Base-by-base conservation (phyloP, 2,797 vertebrate species). In the Iguana delicatissima region DNA sequence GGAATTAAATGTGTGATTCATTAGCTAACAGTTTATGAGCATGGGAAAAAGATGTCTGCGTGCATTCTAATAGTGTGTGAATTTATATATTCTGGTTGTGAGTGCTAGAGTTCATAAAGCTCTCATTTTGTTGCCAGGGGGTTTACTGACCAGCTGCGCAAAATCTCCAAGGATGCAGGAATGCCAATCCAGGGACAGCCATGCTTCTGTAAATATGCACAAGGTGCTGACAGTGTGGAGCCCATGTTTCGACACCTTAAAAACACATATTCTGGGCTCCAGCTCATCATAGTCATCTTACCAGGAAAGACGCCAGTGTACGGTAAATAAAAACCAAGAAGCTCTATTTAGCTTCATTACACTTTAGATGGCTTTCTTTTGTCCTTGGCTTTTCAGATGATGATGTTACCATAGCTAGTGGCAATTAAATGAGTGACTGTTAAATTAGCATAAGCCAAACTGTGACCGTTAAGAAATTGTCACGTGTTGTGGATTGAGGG, bases 161-260 rank as follows among this genome's bases (percentile, higher is more conserved):
- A 98, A 94, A 98, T 98, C 90, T 98, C 98, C 35, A 98, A 98
- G 62, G 98, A 98, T 0, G 98, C 98, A 0, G 98, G 98, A 35
- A 98, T 98, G 98, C 98, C 98, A 0, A 98, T 98, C 95, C 98
- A 98, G 52, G 98, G 98, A 62, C 98, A 98, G 90, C 98, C 98
- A 72, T 98, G 98, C 74, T 98, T 98, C 95, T 98, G 98, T 89
- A 98, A 98, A 90, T 98, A 98, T 0, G 98, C 98, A 1, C 98
- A 98, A 86, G 98, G 98, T 0, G 98, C 98, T 42, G 98, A 98
- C 95, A 98, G 98, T 0, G 98, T 98, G 95, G 98, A 98, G 94
- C 98, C 98, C 93, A 98, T 98, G 98, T 98, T 98, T 91, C 91
- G 98, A 52, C 98, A 98, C 96, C 97, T 98, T 86, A 98, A 98